Conservation (phyloP, 30 jellyfish, hydroid and myxozoan genomes). For the Chironex yamaguchii region DNA sequence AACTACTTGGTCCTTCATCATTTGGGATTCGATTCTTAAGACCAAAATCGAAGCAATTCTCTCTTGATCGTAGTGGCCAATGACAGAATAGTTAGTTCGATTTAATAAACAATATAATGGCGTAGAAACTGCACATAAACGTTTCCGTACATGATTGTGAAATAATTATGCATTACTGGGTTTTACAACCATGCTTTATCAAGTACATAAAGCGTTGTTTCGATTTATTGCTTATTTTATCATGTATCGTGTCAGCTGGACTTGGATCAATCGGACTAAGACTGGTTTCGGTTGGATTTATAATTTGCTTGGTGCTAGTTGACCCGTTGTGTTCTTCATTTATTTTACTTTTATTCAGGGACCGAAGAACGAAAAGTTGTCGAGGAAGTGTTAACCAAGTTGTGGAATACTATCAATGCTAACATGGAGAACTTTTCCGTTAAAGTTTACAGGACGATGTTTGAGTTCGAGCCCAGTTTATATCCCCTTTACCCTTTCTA, state of each 20-base stretch:
- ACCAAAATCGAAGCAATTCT: too few relatives aligned
- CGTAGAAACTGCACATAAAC: too few relatives aligned
- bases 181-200: too few relatives aligned
- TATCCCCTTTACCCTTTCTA: conserved; percentile 68
- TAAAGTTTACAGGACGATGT: conserved; percentile 71
- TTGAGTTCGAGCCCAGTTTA: conserved; percentile 67
- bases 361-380: conserved; percentile 57
- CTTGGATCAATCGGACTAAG: too few relatives aligned
- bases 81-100: too few relatives aligned
- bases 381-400: conserved; percentile 41
- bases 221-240: background rate
- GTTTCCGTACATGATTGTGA: too few relatives aligned
- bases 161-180: too few relatives aligned
- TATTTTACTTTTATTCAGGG: conserved; percentile 48
- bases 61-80: too few relatives aligned
- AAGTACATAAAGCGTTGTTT: too few relatives aligned
- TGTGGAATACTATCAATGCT: conserved; percentile 38
- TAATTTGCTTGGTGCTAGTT: background rate
- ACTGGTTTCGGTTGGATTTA: background rate
- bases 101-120: too few relatives aligned
- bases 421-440: conserved; percentile 71
- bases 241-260: background rate
- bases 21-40: too few relatives aligned
- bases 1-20: too few relatives aligned
- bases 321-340: background rate